These are phyloP conservation scores for Oryzias melastigma DNA, from an alignment of 2,113 vertebrate species.

Conservation along the genomic window DNA sequence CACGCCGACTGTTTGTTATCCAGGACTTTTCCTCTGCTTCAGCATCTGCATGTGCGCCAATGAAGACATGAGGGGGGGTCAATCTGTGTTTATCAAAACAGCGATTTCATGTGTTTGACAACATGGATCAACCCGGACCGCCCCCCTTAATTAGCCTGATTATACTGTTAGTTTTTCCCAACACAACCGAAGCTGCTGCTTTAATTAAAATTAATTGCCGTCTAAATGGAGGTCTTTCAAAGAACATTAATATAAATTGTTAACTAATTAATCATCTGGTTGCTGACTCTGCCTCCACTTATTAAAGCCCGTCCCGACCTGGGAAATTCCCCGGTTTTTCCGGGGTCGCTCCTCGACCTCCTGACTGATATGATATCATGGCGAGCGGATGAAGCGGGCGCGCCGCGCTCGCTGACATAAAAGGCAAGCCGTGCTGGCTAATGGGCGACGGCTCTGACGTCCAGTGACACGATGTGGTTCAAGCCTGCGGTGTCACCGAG, in stretches of 20 bases:
- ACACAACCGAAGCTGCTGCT: slow-evolving; percentile 64
- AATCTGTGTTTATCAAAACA: slow-evolving; percentile 51
- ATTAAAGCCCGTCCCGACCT: slow-evolving; percentile 47
- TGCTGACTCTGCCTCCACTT: slow-evolving; percentile 41
- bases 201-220: slow-evolving; percentile 79
- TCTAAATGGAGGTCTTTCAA: slow-evolving; percentile 78
- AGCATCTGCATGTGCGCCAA: slow-evolving; percentile 33
- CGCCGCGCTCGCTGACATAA: slow-evolving; percentile 54
- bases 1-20: slow-evolving; percentile 49
- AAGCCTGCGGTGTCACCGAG: slow-evolving; percentile 41
- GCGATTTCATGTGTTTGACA: slow-evolving; percentile 52
- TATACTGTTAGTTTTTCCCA: slow-evolving; percentile 68
- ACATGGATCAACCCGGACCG: slow-evolving; percentile 66
- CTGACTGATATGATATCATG: slow-evolving; percentile 58
- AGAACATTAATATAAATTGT: slow-evolving; percentile 79
- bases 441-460: slow-evolving; percentile 52
- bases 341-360: slow-evolving; percentile 41
- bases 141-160: slow-evolving; percentile 75
- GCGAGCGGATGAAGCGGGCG: slow-evolving; percentile 59
- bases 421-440: slow-evolving; percentile 50
- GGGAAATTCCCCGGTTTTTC: slow-evolving; percentile 1
- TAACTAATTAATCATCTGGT: slow-evolving; percentile 77
- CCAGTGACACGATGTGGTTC: slow-evolving; percentile 44
- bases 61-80: not conserved
- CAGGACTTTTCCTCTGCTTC: slow-evolving; percentile 32